Evolutionary conservation across 37 sponge, comb jelly and placozoan species (phyloP), one percentile per base, ranked within the genome.

Genomic region (Hexactinellida sp.): DNA sequence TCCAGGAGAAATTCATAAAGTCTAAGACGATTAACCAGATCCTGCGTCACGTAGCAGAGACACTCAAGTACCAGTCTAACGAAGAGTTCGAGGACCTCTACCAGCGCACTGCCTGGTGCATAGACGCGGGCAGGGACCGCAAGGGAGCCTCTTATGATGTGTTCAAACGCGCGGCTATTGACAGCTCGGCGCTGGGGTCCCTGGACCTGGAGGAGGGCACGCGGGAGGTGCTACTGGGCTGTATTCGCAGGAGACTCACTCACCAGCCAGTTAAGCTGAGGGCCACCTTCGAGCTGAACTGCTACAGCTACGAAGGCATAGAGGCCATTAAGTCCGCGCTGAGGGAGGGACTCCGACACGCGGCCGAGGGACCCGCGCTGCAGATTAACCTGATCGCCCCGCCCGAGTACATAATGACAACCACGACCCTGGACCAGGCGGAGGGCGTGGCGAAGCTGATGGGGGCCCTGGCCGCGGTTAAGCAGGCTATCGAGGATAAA

Each of bases 381-480:
- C 37, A 93, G 92, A 98, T 98, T 82, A 95, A 95, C 63, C 90
- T 98, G 63, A 98, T 98, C 52, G 99, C 99, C 19, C 99, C 99
- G 0, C 99, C 99, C 54, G 89, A 94, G 55, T 98, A 98, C 83
- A 96, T 98, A 36, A 91, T 98, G 82, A 90, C 95, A 0, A 93
- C 94, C 32, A 93, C 91, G 34, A 93, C 96, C 7, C 84, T 95
- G 54, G 94, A 98, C 84, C 85, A 91, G 54, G 91, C 90, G 25
- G 94, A 98, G 54, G 99, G 99, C 3, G 90, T 98, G 38, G 93
- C 95, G 24, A 87, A 83, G 36, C 90, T 98, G 19, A 90, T 89
- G 54, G 86, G 91, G 0, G 90, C 94, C 54, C 92, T 98, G 36
- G 89, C 90, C 55, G 88, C 93, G 36, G 92, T 98, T 55, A 88